Evolutionary conservation across 2,113 vertebrate species (phyloP), one percentile per base, ranked within the genome.

Genomic region (Spheniscus mendiculus): DNA sequence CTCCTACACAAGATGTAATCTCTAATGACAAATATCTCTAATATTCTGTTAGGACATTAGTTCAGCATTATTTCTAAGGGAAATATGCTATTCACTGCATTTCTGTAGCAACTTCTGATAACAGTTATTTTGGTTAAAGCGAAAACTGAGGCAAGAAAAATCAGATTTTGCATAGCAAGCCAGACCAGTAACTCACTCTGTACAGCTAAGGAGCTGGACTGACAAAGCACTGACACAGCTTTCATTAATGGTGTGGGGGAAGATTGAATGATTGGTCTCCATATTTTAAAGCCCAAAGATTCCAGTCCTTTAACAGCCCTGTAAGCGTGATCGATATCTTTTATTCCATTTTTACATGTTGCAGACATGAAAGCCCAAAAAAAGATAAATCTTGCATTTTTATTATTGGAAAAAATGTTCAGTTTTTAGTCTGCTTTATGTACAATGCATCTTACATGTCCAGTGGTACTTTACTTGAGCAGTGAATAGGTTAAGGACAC

Each of bases 261-360:
- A 61, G 26, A n/a, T 2, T 29, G 65, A 40, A 36, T 20, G 17
- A 20, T n/a, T 56, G 30, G 4, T 66, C 50, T 81, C 42, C 2
- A 0, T 27, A 7, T 27, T 70, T 50, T 58, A 82, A 82, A 87
- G 40, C 10, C 18, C 20, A 38, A 56, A 73, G 9, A 34, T 58
- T 78, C 38, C 29, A 42, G 19, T 25, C 47, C 10, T 84, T 93
- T 58, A 72, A 47, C 12, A 58, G 3, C 23, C 9, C 21, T 66
- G 15, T 58, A 50, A 71, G 55, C 1, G 2, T 16, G 38, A 15
- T 5, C 2, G 1, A 1, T 25, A 32, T 30, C 25, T 72, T 52
- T 45, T 22, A 17, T 79, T 55, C 11, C 22, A 16, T 22, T 80
- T 87, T 70, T 38, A 58, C 10, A 8, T 32, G 38, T 44, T 72